These are phyloP conservation scores for Aplodontia rufa DNA, from an alignment of 2,113 vertebrate genomes.

Conservation along the genomic window DNA sequence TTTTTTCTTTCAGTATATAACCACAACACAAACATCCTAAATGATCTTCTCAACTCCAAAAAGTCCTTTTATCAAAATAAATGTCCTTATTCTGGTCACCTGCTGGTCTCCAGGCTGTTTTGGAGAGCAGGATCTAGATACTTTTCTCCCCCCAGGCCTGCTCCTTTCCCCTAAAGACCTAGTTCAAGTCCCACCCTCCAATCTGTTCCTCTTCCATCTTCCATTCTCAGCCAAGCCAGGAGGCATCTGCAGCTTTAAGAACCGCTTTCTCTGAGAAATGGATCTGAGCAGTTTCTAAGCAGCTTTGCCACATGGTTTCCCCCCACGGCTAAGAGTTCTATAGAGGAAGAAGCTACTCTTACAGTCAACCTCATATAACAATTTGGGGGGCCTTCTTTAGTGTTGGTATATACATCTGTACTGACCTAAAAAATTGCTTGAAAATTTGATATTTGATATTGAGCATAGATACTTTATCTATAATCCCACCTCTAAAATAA, in stretches of 20 bases:
- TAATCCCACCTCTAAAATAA: neutral
- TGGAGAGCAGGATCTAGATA: neutral
- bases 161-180: constrained; percentile 32
- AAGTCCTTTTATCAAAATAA: neutral
- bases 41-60: constrained; percentile 24
- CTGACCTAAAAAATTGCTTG: neutral
- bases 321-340: constrained; percentile 8
- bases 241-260: constrained; percentile 69
- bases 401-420: constrained; percentile 7
- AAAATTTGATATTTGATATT: constrained; percentile 23
- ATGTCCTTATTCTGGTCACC: neutral
- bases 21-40: neutral
- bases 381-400: neutral
- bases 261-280: constrained; percentile 52
- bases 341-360: constrained; percentile 46
- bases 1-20: neutral
- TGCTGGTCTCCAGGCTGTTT: neutral
- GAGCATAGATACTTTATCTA: constrained; percentile 2
- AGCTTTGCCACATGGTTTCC: constrained; percentile 51
- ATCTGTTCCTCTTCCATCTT: constrained; percentile 63
- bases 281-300: constrained; percentile 65
- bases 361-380: constrained; percentile 12
- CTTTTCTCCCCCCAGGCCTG: neutral
- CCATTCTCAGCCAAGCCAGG: constrained; percentile 34
- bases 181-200: constrained; percentile 53